Conservation (phyloP, 2,888 invertebrate species). For the Noctua janthina region DNA sequence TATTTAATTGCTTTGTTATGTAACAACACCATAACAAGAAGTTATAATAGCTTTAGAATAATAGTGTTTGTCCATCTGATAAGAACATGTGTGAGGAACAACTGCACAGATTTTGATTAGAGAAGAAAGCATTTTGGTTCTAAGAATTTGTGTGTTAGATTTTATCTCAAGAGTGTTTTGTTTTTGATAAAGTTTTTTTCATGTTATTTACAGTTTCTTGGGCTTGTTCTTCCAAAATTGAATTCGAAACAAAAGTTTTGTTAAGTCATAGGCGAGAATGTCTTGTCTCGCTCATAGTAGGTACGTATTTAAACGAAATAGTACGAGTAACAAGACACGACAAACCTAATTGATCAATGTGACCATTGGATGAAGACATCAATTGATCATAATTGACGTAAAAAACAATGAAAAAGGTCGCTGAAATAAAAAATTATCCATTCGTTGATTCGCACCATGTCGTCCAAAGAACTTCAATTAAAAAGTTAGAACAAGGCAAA, state of each 20-base stretch:
- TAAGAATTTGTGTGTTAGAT: conserved; percentile 1
- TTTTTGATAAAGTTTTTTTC: conserved; percentile 38
- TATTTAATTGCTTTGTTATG: conserved; percentile 21
- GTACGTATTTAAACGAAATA: conserved; percentile 62
- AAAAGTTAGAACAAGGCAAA: conserved; percentile 61
- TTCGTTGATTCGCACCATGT: conserved; percentile 65
- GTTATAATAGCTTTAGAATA: not conserved
- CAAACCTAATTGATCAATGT: conserved; percentile 75
- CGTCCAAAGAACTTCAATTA: conserved; percentile 49
- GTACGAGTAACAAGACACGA: conserved; percentile 66
- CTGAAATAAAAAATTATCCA: conserved; percentile 61
- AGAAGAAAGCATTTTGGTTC: not conserved
- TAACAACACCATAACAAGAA: conserved; percentile 2
- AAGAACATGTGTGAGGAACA: not conserved
- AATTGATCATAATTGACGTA: conserved; percentile 83
- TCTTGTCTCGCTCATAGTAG: conserved; percentile 28
- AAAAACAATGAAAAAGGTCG: conserved; percentile 77
- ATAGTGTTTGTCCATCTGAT: conserved; percentile 18
- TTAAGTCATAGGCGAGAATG: conserved; percentile 21
- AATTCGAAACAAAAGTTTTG: conserved; percentile 18
- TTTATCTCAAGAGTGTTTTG: conserved; percentile 48
- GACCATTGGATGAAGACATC: conserved; percentile 77
- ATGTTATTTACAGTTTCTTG: conserved; percentile 12
- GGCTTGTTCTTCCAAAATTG: conserved; percentile 40
- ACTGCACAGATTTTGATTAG: not conserved